phyloP scores from a whole-genome alignment of 2,113 vertebrate genomes.

The Gorilla gorilla region DNA sequence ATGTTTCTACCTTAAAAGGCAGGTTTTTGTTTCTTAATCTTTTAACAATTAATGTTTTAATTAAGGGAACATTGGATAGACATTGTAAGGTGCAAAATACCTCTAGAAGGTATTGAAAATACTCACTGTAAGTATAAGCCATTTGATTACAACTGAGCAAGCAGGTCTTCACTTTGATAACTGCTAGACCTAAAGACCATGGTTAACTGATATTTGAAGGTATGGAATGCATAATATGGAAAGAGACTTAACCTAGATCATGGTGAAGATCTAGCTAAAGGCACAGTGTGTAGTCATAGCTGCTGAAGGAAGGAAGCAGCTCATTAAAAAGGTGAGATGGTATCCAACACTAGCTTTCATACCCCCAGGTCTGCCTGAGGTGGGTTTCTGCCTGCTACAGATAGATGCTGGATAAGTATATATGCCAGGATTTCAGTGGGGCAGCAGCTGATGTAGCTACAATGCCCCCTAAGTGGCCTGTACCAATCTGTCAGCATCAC shows the following conservation, averaged over 20 bases:
- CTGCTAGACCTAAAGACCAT: background rate
- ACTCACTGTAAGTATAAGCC: background rate
- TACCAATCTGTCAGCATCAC: background rate
- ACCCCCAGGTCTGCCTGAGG: background rate
- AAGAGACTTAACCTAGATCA: background rate
- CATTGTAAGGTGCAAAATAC: background rate
- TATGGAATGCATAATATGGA: background rate
- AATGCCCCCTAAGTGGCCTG: background rate
- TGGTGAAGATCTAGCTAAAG: background rate
- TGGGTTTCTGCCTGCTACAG: background rate
- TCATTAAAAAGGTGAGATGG: background rate
- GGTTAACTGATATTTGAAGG: background rate
- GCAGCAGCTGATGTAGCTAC: background rate
- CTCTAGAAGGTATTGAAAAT: background rate
- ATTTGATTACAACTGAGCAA: background rate
- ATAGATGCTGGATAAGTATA: background rate
- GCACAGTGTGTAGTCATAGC: fast-evolving
- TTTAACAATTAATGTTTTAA: background rate
- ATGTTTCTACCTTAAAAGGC: background rate
- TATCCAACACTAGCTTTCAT: background rate
- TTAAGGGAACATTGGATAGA: background rate
- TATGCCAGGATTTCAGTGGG: background rate
- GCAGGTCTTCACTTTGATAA: background rate
- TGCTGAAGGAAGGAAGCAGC: background rate
- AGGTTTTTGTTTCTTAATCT: background rate